Conservation (phyloP, 2,113 vertebrate species). For the Cyrtonyx montezumae region DNA sequence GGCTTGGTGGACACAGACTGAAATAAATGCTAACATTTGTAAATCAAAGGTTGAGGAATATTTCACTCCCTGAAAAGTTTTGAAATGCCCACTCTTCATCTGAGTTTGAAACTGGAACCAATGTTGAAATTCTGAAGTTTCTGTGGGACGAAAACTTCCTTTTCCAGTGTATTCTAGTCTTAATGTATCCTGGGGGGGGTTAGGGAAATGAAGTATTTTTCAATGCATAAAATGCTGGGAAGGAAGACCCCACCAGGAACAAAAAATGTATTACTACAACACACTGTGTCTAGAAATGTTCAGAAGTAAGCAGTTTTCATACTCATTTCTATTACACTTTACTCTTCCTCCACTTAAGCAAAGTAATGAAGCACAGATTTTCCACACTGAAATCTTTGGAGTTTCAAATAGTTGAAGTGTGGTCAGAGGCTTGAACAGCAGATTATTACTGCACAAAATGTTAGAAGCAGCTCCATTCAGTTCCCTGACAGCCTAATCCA, state of each 20-base stretch:
- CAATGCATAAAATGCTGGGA: neutral
- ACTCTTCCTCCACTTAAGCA: neutral
- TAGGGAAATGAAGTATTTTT: neutral
- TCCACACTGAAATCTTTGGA: neutral
- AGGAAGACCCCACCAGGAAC: neutral
- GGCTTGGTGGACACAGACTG: neutral
- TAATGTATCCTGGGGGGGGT: neutral
- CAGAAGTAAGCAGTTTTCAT: slow-evolving; percentile 41
- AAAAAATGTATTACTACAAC: slow-evolving; percentile 14
- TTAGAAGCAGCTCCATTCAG: neutral
- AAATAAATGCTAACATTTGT: neutral
- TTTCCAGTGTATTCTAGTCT: neutral
- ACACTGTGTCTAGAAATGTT: slow-evolving; percentile 21
- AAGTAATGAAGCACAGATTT: slow-evolving; percentile 31
- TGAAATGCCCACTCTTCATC: neutral
- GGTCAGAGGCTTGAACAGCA: neutral
- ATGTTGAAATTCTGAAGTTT: slow-evolving; percentile 4
- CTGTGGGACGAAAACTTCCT: neutral
- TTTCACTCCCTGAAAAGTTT: neutral
- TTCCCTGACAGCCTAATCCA: neutral
- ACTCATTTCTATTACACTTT: slow-evolving; percentile 3
- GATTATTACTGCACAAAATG: neutral
- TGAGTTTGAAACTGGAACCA: neutral
- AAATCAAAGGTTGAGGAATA: neutral
- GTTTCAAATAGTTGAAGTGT: neutral